Percentiles rank a stretch among this genome's conserved stretches.
phyloP scores from a whole-genome alignment of 2,113 vertebrate species.

The Tringa solitaria region DNA sequence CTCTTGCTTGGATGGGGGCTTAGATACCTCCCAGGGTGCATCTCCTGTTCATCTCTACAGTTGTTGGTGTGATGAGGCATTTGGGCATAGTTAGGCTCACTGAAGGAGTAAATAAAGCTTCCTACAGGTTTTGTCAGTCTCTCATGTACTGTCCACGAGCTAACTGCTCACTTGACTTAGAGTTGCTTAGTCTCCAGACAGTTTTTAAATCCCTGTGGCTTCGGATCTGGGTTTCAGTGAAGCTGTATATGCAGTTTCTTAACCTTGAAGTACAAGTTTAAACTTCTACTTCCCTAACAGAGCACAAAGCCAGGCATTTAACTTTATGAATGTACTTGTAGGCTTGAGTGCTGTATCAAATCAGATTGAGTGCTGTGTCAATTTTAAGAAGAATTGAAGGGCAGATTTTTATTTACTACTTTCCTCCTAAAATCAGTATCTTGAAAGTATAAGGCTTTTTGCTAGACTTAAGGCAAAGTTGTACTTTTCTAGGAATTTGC shows the following conservation, averaged over 20 bases:
- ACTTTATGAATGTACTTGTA: background rate
- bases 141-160: background rate
- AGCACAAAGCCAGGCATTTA: background rate
- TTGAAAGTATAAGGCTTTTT: background rate
- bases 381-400: background rate
- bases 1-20: background rate
- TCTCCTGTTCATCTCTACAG: background rate
- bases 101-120: background rate
- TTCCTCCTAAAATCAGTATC: background rate
- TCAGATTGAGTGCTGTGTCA: background rate
- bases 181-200: background rate
- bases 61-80: background rate
- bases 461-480: background rate
- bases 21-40: background rate
- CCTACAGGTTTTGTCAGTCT: background rate
- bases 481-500: background rate
- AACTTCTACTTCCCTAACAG: background rate
- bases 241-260: background rate
- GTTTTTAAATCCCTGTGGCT: background rate
- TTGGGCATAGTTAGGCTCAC: background rate
- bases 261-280: background rate
- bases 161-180: background rate
- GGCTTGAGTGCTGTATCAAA: background rate
- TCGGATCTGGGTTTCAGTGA: background rate
- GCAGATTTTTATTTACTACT: background rate